Evolutionary conservation across 1,140 invertebrate species (phyloP).

Genomic region (Thalassaphorura encarpata): DNA sequence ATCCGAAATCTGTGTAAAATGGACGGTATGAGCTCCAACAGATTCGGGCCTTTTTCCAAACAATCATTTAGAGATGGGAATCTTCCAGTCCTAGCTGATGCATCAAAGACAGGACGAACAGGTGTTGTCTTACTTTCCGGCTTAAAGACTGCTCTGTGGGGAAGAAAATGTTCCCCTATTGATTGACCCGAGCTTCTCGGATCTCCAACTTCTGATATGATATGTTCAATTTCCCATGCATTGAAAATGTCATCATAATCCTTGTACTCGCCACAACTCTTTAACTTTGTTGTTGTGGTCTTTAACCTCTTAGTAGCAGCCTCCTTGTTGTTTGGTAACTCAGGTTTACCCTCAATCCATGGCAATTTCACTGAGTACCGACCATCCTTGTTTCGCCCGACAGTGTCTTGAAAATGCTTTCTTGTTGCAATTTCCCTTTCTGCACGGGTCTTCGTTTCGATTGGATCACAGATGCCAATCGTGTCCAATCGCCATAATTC

Average conservation of each 20-base stretch:
- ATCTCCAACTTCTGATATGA: slow-evolving; percentile 26
- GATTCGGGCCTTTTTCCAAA: slow-evolving; percentile 34
- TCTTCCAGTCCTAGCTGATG: slow-evolving; percentile 29
- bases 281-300: slow-evolving; percentile 28
- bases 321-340: slow-evolving; percentile 28
- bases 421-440: slow-evolving; percentile 30
- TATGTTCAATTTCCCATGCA: slow-evolving; percentile 32
- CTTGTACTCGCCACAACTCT: slow-evolving; percentile 26
- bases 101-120: slow-evolving; percentile 35
- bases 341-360: slow-evolving; percentile 33
- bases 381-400: slow-evolving; percentile 29
- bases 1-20: slow-evolving; percentile 26
- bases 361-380: slow-evolving; percentile 35
- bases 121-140: slow-evolving; percentile 10
- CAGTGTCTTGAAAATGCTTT: slow-evolving; percentile 33
- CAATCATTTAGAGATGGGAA: slow-evolving; percentile 36
- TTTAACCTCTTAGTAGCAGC: slow-evolving; percentile 27
- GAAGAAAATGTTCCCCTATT: slow-evolving; percentile 5
- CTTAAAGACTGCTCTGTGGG: slow-evolving; percentile 11
- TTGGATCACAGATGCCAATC: slow-evolving; percentile 37
- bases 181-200: background rate
- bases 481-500: slow-evolving; percentile 38
- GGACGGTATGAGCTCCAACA: slow-evolving; percentile 24
- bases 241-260: slow-evolving; percentile 35
- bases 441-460: slow-evolving; percentile 28